Base-by-base conservation (phyloP, 2,888 invertebrate species). In the Agrotis segetum region DNA sequence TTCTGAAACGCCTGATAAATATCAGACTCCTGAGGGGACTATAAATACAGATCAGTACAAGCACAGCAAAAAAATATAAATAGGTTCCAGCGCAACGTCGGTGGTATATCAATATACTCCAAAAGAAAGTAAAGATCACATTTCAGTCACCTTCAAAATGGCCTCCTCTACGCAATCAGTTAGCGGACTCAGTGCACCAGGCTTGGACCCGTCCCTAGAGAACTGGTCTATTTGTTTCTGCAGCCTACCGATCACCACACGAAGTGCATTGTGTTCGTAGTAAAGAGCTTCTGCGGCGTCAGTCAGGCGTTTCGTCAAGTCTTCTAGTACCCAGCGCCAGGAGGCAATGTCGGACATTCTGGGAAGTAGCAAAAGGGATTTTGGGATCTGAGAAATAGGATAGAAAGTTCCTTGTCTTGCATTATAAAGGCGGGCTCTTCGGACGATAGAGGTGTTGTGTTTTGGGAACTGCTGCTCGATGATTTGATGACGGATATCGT, bases 291-390 rank as follows among this genome's bases (percentile, higher is more conserved):
- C 85, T 16, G 91, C 85, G 0, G 92, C 91, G 14, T 95, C 95
- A 3, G 89, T 87, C 3, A 96, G 80, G 2, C 96, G 92, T 72
- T 92, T 92, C 0, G 88, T 85, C 2, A 96, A 85, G 70, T 96
- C 96, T 69, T 92, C 87, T 0, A 96, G 82, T 0, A 96, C 94
- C 96, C 96, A 96, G 6, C 90, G 91, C 96, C 96, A 96, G 11
- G 95, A 94, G 2, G 90, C 88, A 67, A 96, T 90, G 40, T 95
- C 94, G 69, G 95, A 89, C 76, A 96, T 93, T 87, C 96, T 95
- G 68, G 13, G 59, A 58, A 55, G 14, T 66, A 3, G 21, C 7
- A 17, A 55, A 40, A 40, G 11, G 40, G 40, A 40, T 40, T 40
- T 40, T 40, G 40, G 40, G 9, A 40, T 40, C 40, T 7, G 34